phyloP scores from a whole-genome alignment of 2,113 vertebrate species.

The Trematomus loennbergii region DNA sequence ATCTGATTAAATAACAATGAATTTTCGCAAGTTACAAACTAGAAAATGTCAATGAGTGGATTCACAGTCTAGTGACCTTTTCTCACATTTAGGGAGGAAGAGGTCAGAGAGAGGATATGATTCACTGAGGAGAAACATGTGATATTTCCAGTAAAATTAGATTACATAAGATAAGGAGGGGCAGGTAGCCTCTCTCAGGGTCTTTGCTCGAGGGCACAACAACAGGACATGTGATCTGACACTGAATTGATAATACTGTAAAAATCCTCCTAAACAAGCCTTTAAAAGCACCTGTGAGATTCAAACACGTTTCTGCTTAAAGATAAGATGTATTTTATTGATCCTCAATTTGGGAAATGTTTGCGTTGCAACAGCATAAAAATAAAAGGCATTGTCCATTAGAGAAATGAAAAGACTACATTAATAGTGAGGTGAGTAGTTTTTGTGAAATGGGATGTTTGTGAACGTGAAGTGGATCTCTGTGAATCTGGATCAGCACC shows the following conservation, averaged over 20 bases:
- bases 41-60: neutral
- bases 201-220: constrained; percentile 6
- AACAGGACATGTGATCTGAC: constrained; percentile 4
- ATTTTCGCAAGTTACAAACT: neutral
- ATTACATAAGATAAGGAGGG: constrained; percentile 11
- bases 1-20: neutral
- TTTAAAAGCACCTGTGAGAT: too few relatives aligned
- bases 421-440: neutral
- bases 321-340: neutral
- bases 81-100: neutral
- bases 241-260: neutral
- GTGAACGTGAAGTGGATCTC: constrained; percentile 53
- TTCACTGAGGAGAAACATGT: constrained; percentile 3
- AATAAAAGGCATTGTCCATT: too few relatives aligned
- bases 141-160: constrained; percentile 31
- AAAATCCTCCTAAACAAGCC: neutral
- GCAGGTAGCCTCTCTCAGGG: neutral
- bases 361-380: too few relatives aligned
- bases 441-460: constrained; percentile 42
- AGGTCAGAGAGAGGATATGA: constrained; percentile 27
- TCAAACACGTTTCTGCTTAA: too few relatives aligned
- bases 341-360: too few relatives aligned
- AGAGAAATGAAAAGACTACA: too few relatives aligned
- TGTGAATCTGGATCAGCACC: constrained; percentile 61
- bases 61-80: neutral